Percentiles rank a stretch among this genome's conserved stretches.
These are phyloP conservation scores for Gallinago stenura DNA, from an alignment of 2,797 vertebrate genomes.

Conservation along the genomic window DNA sequence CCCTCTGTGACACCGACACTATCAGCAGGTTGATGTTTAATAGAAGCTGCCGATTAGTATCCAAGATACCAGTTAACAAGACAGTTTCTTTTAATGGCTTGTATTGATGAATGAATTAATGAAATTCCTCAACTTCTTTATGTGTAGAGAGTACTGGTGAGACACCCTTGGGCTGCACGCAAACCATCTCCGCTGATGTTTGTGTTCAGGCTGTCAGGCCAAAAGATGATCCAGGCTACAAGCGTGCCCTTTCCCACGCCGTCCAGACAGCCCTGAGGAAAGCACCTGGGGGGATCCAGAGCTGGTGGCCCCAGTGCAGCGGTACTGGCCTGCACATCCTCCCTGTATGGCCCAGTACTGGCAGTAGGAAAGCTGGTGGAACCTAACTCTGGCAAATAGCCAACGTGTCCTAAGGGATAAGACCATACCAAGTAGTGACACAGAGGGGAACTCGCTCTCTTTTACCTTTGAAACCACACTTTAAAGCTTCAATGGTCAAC, in stretches of 20 bases:
- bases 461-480: not conserved
- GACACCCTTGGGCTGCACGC: not conserved
- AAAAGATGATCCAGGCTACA: not conserved
- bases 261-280: not conserved
- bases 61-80: not conserved
- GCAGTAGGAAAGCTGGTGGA: not conserved
- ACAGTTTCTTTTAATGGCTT: slow-evolving; percentile 7
- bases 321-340: not conserved
- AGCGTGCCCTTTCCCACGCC: not conserved
- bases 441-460: not conserved
- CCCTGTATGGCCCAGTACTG: accelerated
- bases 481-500: not conserved
- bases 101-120: slow-evolving; percentile 30
- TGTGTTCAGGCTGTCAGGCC: not conserved
- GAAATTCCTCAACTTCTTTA: not conserved
- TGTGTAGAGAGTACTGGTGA: not conserved
- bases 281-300: not conserved
- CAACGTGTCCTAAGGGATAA: not conserved
- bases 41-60: slow-evolving; percentile 1
- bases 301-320: not conserved
- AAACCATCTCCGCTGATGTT: not conserved
- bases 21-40: not conserved
- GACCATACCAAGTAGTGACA: accelerated
- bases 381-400: not conserved
- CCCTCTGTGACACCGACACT: not conserved